phyloP scores from a whole-genome alignment of 2,797 vertebrate genomes.

The Acanthis flammea region DNA sequence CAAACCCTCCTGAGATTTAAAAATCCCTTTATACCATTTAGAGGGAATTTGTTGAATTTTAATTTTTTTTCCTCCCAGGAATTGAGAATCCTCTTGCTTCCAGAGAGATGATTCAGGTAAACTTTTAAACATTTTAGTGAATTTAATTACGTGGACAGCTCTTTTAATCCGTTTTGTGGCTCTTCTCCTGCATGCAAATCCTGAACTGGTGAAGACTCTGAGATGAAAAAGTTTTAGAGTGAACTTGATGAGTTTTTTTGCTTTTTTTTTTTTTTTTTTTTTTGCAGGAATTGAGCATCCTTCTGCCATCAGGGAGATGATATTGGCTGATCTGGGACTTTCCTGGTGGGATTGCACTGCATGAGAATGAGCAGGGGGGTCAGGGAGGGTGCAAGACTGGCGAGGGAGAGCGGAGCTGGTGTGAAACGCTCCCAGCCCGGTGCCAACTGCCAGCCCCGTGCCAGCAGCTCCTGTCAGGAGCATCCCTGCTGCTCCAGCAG shows the following conservation, averaged over 20 bases:
- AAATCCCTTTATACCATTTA: not conserved
- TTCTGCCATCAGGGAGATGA: not conserved
- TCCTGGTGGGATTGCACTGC: not conserved
- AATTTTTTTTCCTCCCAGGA: not conserved
- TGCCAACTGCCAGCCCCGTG: not conserved
- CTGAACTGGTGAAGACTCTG: not conserved
- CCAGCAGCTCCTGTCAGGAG: not conserved
- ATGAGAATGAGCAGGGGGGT: not conserved
- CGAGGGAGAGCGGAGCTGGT: not conserved
- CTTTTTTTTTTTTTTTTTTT: no score
- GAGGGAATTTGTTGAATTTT: not conserved
- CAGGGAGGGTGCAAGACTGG: slow-evolving; percentile 30
- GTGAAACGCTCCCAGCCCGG: not conserved
- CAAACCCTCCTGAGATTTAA: not conserved
- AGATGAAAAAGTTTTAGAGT: not conserved
- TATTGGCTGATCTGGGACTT: not conserved
- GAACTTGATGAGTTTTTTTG: not conserved
- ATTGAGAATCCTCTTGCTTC: not conserved
- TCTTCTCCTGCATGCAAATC: not conserved
- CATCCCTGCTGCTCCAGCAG: not conserved
- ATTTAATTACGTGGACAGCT: slow-evolving; percentile 70
- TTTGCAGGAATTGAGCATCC: slow-evolving; percentile 6
- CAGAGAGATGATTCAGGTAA: not conserved
- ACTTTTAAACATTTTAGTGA: not conserved
- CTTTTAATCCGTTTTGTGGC: slow-evolving; percentile 53